Conservation (phyloP, 2,888 invertebrate species). For the Acleris literana region DNA sequence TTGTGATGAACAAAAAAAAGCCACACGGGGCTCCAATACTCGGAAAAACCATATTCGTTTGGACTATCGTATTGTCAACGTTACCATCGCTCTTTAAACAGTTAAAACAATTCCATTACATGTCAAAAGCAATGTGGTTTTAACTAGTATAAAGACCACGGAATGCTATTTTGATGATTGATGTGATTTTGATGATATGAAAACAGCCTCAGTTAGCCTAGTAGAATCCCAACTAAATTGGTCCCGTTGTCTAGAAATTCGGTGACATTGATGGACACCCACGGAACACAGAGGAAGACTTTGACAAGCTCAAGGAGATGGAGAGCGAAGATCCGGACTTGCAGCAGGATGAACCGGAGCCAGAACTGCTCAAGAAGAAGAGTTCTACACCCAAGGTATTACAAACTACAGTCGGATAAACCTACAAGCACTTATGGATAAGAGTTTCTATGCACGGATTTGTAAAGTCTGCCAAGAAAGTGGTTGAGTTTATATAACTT, state of each 20-base stretch:
- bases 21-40: no score
- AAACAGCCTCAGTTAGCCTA: no score
- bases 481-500: no score
- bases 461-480: neutral
- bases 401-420: neutral
- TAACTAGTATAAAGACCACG: no score
- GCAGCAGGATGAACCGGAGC: constrained; percentile 58
- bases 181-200: no score
- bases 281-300: constrained; percentile 86
- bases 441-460: neutral
- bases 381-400: constrained; percentile 74
- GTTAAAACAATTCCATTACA: no score
- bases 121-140: no score
- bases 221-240: neutral
- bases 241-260: constrained; percentile 64
- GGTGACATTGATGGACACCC: constrained; percentile 79
- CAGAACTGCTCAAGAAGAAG: constrained; percentile 67
- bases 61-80: no score
- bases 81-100: no score
- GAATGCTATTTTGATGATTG: no score
- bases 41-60: no score
- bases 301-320: constrained; percentile 87
- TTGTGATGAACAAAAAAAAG: no score
- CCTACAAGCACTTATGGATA: neutral
- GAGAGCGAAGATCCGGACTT: constrained; percentile 54